phyloP scores from a whole-genome alignment of 92 coral and sea anemone species.

The Scolanthus callimorphus region DNA sequence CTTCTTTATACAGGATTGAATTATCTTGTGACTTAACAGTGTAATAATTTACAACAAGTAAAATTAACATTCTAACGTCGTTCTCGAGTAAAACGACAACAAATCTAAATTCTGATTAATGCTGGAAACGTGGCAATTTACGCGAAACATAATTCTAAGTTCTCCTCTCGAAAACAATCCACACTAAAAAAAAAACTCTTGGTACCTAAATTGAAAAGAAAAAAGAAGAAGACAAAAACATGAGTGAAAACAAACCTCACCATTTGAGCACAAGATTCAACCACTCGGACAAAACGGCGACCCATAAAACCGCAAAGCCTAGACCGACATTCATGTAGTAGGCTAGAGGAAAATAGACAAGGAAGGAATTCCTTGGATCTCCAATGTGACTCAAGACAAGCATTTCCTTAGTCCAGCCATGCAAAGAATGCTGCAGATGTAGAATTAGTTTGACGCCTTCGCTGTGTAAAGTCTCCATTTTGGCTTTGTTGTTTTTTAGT shows the following conservation, averaged over 20 bases:
- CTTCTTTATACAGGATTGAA: too few species aligned
- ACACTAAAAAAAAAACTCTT: background rate
- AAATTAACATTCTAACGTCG: too few species aligned
- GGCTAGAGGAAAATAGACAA: constrained; percentile 71
- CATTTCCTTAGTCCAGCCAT: constrained; percentile 50
- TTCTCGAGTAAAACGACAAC: too few species aligned
- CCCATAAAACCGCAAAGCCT: constrained; percentile 73
- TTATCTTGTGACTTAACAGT: background rate
- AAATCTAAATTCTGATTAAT: too few species aligned
- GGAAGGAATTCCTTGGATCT: constrained; percentile 79
- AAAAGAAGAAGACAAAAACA: background rate
- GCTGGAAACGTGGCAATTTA: too few species aligned
- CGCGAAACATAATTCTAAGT: too few species aligned
- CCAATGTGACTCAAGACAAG: constrained; percentile 71
- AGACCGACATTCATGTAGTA: constrained; percentile 38
- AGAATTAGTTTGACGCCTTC: constrained; percentile 48
- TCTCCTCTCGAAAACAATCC: background rate
- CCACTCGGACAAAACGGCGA: constrained; percentile 80
- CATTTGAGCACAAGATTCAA: constrained; percentile 77
- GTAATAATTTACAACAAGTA: background rate
- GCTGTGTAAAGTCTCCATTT: constrained; percentile 61
- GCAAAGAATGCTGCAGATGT: constrained; percentile 52
- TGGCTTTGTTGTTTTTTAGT: background rate
- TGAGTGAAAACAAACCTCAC: constrained; percentile 46
- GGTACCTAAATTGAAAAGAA: too few species aligned